phyloP scores from a whole-genome alignment of 2,113 vertebrate genomes.

The Stictonetta naevosa region DNA sequence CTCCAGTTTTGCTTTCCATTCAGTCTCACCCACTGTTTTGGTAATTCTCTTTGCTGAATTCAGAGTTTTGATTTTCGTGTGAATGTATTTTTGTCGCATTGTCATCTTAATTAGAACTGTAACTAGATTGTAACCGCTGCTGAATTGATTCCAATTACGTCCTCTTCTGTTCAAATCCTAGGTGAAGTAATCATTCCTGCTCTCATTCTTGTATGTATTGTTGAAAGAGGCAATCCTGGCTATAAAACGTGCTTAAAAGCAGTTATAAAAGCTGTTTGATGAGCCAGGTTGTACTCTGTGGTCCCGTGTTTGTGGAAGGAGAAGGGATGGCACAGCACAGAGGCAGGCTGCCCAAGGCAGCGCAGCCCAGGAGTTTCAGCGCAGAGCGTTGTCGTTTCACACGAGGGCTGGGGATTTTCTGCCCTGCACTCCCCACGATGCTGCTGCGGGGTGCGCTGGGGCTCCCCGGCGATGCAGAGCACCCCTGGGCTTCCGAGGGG shows the following conservation, averaged over 20 bases:
- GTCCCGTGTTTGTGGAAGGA: background rate
- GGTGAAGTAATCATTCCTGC: background rate
- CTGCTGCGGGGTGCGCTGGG: background rate
- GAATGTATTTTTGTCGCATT: background rate
- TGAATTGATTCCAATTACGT: background rate
- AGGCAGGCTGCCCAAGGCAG: background rate
- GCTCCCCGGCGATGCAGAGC: background rate
- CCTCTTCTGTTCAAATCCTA: background rate
- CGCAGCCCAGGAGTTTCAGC: background rate
- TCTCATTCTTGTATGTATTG: background rate
- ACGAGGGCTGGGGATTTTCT: background rate
- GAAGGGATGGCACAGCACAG: background rate
- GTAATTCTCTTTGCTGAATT: background rate
- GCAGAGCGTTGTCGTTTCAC: rapidly evolving
- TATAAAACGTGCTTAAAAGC: background rate
- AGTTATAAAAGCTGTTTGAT: background rate
- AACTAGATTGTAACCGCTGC: background rate
- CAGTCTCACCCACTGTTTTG: background rate
- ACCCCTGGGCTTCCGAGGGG: background rate
- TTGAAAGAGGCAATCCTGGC: background rate
- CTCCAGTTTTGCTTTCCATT: constrained; percentile 10
- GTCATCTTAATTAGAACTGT: constrained; percentile 45
- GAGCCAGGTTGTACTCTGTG: background rate
- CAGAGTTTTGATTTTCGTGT: background rate
- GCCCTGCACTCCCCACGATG: rapidly evolving